phyloP scores from a whole-genome alignment of 2,888 invertebrate species.

The Malthinus flaveolus region DNA sequence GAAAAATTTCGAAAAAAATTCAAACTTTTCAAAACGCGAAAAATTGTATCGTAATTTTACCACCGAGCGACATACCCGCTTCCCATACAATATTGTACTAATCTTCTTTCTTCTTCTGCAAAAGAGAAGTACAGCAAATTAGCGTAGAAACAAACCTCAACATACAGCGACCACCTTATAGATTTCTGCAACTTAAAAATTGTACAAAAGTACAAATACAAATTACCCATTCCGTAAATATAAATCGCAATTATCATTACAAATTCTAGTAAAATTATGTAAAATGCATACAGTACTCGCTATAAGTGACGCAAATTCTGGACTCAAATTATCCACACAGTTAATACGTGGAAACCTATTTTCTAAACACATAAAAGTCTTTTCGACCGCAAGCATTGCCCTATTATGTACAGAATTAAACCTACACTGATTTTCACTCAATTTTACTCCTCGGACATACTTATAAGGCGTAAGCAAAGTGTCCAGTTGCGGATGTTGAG shows the following conservation, averaged over 20 bases:
- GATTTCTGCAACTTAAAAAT: neutral
- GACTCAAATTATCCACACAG: constrained; percentile 30
- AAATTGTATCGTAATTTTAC: too few relatives aligned
- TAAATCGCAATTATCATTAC: constrained; percentile 32
- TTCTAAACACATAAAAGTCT: constrained; percentile 34
- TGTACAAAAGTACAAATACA: neutral
- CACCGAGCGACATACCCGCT: too few relatives aligned
- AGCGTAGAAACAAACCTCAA: too few relatives aligned
- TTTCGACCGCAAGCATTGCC: constrained; percentile 35
- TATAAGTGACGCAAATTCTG: constrained; percentile 33
- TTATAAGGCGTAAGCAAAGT: constrained; percentile 36
- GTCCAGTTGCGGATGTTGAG: constrained; percentile 35
- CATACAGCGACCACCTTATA: too few relatives aligned
- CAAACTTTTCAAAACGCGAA: too few relatives aligned
- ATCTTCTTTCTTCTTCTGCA: too few relatives aligned
- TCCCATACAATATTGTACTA: too few relatives aligned
- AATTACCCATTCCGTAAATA: constrained; percentile 12
- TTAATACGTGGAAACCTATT: constrained; percentile 36
- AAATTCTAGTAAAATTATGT: constrained; percentile 38
- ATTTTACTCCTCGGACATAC: constrained; percentile 6
- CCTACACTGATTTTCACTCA: constrained; percentile 22
- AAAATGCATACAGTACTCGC: constrained; percentile 35
- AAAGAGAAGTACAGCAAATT: too few relatives aligned
- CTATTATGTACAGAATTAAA: constrained; percentile 35
- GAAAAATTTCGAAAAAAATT: too few relatives aligned